Conservation (phyloP, 1,140 invertebrate species). For the Zaprionus tsacasi region DNA sequence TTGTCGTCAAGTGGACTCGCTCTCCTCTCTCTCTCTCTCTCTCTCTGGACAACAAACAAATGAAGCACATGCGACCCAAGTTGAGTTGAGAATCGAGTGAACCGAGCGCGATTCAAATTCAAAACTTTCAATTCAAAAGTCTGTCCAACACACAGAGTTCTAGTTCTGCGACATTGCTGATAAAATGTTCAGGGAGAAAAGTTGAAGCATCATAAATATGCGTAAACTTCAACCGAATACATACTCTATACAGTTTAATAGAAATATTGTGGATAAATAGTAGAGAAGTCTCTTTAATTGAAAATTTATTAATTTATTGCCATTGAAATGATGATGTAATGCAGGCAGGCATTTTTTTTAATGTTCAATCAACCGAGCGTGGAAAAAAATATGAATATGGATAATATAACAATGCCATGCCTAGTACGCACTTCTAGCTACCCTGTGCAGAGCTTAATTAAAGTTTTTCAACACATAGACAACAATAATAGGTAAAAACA, state of each 20-base stretch:
- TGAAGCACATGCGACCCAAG: conserved; percentile 66
- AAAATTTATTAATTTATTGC: conserved; percentile 31
- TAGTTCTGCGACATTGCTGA: conserved; percentile 61
- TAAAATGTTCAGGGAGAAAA: conserved; percentile 53
- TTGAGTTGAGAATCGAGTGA: conserved; percentile 39
- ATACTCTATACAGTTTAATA: neutral
- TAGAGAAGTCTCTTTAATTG: conserved; percentile 5
- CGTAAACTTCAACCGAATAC: neutral
- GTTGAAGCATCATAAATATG: conserved; percentile 19
- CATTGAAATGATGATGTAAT: conserved; percentile 1
- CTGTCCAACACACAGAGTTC: conserved; percentile 45
- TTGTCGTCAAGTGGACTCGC: conserved; percentile 63
- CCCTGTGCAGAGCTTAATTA: neutral
- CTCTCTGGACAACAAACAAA: conserved; percentile 71
- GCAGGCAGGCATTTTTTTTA: neutral
- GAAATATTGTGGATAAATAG: neutral
- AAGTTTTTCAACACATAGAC: neutral
- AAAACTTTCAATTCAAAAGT: conserved; percentile 41
- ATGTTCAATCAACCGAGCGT: neutral
- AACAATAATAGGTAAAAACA: neutral
- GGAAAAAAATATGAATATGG: neutral
- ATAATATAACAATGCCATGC: no score
- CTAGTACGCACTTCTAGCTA: neutral
- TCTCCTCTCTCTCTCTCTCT: conserved; percentile 3
- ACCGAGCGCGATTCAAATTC: conserved; percentile 62